Conservation (phyloP, 2,797 vertebrate genomes). For the Allobates femoralis region DNA sequence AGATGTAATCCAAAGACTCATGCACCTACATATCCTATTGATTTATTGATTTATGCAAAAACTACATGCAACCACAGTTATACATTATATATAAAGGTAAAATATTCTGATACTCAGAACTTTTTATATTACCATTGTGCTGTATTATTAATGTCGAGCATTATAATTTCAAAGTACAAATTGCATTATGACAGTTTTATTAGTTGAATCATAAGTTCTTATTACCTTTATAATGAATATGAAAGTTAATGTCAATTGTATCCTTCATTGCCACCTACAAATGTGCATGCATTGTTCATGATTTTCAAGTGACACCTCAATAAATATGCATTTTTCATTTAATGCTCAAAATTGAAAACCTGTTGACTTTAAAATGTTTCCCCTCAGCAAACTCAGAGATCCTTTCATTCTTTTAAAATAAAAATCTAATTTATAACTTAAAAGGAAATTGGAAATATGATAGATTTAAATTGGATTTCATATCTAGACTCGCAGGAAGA, state of each 20-base stretch:
- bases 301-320: constrained; percentile 25
- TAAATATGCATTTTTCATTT: constrained; percentile 46
- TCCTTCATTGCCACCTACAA: constrained; percentile 41
- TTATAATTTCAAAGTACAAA: constrained; percentile 14
- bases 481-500: not conserved
- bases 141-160: not conserved
- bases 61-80: not conserved
- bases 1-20: not conserved
- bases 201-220: not conserved
- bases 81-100: not conserved
- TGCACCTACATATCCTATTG: not conserved
- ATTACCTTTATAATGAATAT: not conserved
- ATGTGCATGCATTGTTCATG: constrained; percentile 33
- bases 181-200: constrained; percentile 10
- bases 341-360: not conserved
- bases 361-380: not conserved
- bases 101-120: not conserved
- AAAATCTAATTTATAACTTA: not conserved
- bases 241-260: constrained; percentile 8
- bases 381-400: not conserved
- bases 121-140: not conserved
- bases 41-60: not conserved
- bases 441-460: not conserved
- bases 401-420: not conserved
- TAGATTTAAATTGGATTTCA: not conserved